phyloP scores from a whole-genome alignment of 2,888 invertebrate genomes.

The Bugula neritina region DNA sequence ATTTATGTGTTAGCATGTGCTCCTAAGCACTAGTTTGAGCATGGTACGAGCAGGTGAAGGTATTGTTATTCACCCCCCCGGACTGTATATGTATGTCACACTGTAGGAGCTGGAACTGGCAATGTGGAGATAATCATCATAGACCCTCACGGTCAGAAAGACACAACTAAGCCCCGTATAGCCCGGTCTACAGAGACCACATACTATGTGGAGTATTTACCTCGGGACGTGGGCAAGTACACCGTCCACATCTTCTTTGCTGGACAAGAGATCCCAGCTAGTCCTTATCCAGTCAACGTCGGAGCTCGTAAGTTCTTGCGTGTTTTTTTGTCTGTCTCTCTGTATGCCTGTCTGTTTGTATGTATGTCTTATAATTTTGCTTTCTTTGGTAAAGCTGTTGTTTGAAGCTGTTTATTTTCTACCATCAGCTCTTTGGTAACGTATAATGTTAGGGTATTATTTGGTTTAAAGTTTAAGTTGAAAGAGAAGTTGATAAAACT shows the following conservation, averaged over 20 bases:
- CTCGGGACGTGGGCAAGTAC: constrained; percentile 66
- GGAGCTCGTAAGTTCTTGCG: constrained; percentile 56
- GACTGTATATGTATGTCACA: too few species aligned
- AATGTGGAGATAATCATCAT: constrained; percentile 71
- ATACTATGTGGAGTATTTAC: constrained; percentile 65
- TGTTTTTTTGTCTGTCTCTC: neutral
- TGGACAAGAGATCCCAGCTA: constrained; percentile 70
- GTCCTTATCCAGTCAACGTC: constrained; percentile 70
- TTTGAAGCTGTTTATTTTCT: too few species aligned
- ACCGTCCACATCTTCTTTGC: constrained; percentile 66
- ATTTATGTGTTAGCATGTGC: too few species aligned
- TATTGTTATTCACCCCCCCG: too few species aligned
- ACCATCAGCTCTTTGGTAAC: too few species aligned
- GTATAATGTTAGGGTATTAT: too few species aligned
- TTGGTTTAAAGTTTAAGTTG: too few species aligned
- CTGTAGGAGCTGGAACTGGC: constrained; percentile 66
- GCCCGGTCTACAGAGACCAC: constrained; percentile 56
- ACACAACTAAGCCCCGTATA: constrained; percentile 56
- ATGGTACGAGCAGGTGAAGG: too few species aligned
- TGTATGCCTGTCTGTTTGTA: neutral
- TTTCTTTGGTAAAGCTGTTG: too few species aligned
- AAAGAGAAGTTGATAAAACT: too few species aligned
- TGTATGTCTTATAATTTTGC: too few species aligned
- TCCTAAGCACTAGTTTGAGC: too few species aligned
- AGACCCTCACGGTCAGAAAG: constrained; percentile 68